Evolutionary conservation across 2,113 vertebrate species (phyloP), one percentile per base, ranked within the genome.

Genomic region (Strix aluco): DNA sequence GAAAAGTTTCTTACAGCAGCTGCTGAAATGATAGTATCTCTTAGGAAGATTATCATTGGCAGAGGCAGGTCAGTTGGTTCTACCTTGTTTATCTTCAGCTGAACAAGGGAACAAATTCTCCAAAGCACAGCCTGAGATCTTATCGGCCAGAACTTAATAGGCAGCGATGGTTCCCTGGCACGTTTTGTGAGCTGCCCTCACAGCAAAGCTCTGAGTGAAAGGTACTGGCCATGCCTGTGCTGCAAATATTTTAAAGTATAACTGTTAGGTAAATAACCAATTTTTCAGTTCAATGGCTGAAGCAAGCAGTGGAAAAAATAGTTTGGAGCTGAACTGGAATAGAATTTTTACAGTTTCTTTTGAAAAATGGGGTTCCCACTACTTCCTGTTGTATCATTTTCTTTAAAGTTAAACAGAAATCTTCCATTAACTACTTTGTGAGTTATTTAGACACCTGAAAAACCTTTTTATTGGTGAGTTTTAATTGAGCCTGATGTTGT

Each of bases 271-370:
- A 95, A 95, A 91, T 82, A 94, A 85, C 27, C 52, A 91, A 65
- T 96, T 96, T 96, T 95, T 93, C 94, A 91, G 70, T 92, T 92
- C 80, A 90, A 10, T 90, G 82, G 44, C 62, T 90, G 81, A 95
- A 90, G 84, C 81, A 94, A 91, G 57, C 38, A 81, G 29, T 67
- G 69, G 86, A 92, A 96, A 86, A 95, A 96, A 55, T 27, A 87
- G 47, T 79, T 74, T 86, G 52, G 34, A 20, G 29, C 40, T 90
- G 74, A 87, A 96, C 8, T 6, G 13, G 79, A 92, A 44, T 8
- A 61, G 77, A 91, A 47, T 89, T 87, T 95, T 87, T 74, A 85
- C 18, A 81, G 29, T 83, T 89, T 75, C n/a, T 72, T 58, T 87
- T 75, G 58, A 87, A 79, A 92, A 94, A 75, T 8, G 7, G 21